Evolutionary conservation across 2,888 invertebrate genomes (phyloP).

Genomic region (Caenorhabditis zanzibari): DNA sequence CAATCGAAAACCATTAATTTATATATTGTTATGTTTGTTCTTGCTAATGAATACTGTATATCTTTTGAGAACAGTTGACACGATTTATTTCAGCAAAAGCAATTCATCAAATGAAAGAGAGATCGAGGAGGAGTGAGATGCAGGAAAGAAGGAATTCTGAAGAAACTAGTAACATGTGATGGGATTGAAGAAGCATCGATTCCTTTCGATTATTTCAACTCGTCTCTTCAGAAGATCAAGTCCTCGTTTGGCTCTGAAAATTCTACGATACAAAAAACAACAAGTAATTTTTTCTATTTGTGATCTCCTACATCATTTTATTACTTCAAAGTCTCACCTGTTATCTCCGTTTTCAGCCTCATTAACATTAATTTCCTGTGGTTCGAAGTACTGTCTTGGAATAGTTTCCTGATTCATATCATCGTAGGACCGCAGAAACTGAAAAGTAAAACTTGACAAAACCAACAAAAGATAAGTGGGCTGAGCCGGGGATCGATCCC

Average conservation of each 20-base stretch:
- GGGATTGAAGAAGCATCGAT: constrained; percentile 68
- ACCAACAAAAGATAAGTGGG: constrained; percentile 63
- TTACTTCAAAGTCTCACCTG: constrained; percentile 35
- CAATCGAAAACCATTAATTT: constrained; percentile 19
- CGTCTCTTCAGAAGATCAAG: constrained; percentile 64
- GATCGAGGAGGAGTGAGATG: constrained; percentile 30
- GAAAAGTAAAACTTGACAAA: constrained; percentile 18
- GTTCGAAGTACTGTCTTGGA: constrained; percentile 34
- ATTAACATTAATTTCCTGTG: constrained; percentile 19
- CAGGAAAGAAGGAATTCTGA: neutral
- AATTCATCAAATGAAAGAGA: constrained; percentile 34
- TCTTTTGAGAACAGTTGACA: constrained; percentile 3
- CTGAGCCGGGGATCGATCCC: constrained; percentile 82
- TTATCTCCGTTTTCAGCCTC: constrained; percentile 36
- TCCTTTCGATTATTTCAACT: constrained; percentile 64
- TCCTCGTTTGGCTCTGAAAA: constrained; percentile 63
- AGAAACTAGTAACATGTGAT: constrained; percentile 61
- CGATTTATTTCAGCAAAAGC: constrained; percentile 24
- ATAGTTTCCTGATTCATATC: constrained; percentile 58
- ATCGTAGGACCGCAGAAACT: constrained; percentile 62
- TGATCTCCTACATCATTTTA: constrained; percentile 22
- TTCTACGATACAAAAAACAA: neutral
- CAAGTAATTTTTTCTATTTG: neutral
- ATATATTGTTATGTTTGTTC: constrained; percentile 36
- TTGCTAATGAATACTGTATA: constrained; percentile 21